Evolutionary conservation across 2,113 vertebrate genomes (phyloP).

Genomic region (Lepisosteus osseus): DNA sequence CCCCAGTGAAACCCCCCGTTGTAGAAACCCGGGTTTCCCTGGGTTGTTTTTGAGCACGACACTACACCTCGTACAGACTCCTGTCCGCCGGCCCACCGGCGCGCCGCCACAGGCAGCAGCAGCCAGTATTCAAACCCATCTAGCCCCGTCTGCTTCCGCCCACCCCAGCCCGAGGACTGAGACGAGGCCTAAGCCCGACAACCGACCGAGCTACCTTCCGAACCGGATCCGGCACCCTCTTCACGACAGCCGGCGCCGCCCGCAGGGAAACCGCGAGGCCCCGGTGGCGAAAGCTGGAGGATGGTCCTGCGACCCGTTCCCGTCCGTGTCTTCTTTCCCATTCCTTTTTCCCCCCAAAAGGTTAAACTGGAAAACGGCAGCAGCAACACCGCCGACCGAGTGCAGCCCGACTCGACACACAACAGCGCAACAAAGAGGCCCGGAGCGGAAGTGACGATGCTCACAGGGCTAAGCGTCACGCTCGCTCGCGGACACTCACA

Average conservation of each 20-base stretch:
- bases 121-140: no score
- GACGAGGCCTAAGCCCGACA: conserved; percentile 5
- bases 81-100: no score
- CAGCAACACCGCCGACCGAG: no score
- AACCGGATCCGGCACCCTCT: conserved; percentile 65
- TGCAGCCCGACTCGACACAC: neutral
- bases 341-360: conserved; percentile 61
- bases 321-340: conserved; percentile 74
- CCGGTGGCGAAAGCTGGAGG: conserved; percentile 85
- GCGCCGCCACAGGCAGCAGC: no score
- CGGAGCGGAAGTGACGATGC: neutral
- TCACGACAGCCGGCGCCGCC: conserved; percentile 55
- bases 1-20: no score
- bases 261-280: conserved; percentile 51
- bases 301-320: conserved; percentile 84
- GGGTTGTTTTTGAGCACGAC: no score
- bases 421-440: neutral
- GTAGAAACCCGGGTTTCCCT: no score
- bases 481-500: no score
- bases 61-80: no score
- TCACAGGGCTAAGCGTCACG: neutral
- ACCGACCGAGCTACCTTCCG: conserved; percentile 54
- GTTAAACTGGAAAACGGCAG: no score
- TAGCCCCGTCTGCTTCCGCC: neutral
- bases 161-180: neutral